These are phyloP conservation scores for Datnioides undecimradiatus DNA, from an alignment of 2,113 vertebrate genomes.

Conservation along the genomic window DNA sequence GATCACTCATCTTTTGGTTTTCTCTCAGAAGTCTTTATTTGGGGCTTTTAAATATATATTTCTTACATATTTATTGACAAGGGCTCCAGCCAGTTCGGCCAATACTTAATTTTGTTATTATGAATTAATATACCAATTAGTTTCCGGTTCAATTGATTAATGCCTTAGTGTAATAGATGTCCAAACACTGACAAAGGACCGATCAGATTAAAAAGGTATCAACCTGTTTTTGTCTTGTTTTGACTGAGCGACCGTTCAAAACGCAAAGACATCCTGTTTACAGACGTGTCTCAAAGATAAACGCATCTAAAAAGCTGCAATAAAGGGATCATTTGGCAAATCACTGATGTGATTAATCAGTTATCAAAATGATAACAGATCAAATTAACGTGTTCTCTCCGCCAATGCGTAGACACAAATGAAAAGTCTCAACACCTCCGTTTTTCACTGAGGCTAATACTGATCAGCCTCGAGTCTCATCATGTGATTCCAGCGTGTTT, in stretches of 20 bases:
- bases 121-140: neutral
- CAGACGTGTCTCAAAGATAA: too few species aligned
- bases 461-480: neutral
- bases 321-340: neutral
- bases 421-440: neutral
- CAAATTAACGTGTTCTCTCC: too few species aligned
- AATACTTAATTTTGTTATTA: neutral
- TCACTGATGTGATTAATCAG: neutral
- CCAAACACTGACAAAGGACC: neutral
- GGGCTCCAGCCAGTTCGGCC: neutral
- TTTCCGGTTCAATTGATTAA: neutral
- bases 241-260: neutral
- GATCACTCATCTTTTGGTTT: neutral
- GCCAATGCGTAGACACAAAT: too few species aligned
- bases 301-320: neutral
- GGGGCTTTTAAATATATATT: rapidly evolving
- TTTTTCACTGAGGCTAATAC: neutral
- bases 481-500: too few species aligned
- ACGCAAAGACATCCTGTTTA: neutral
- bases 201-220: neutral
- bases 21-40: too few species aligned
- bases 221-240: neutral
- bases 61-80: neutral
- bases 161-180: neutral
- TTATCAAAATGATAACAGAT: too few species aligned